Evolutionary conservation across 2,888 invertebrate genomes (phyloP), one percentile per base, ranked within the genome.

Genomic region (Megalurothrips usitatus): DNA sequence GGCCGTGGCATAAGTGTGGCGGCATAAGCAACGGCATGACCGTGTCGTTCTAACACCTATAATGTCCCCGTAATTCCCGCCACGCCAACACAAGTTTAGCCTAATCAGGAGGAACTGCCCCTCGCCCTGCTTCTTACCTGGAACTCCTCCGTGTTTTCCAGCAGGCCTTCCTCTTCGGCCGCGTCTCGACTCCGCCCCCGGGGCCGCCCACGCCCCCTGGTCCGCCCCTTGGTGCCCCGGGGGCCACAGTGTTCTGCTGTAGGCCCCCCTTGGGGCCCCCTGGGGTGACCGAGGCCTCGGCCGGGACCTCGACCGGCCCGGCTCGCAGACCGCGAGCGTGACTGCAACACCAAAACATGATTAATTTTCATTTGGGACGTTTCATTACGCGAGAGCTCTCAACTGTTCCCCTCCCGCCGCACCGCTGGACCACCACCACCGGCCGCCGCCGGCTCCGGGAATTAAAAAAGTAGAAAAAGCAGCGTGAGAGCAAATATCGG

Each of bases 151-250:
- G 68, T 8, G 68, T 75, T 75, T 75, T 75, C 68, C 11, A 75
- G 68, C 3, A 75, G 68, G 23, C 68, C 23, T 26, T 75, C 68
- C 68, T 75, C 68, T 26, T 75, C 68, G 23, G 68, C 68, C 10
- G 68, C 12, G 68, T 75, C 68, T 26, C 68, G 68, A 75, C 68
- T 75, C 68, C 68, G 68, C 68, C 68, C 68, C 68, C 68, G 68
- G 23, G 68, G 68, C 68, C 68, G 68, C 11, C 68, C 68, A 11
- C 68, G 68, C 17, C 58, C n/a, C 58, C 58, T 58, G 68, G 10
- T 26, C 68, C 68, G 68, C 68, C 23, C 68, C 68, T 26, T 75
- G 68, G 68, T 23, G 26, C 23, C 68, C 23, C 68, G 68, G n/a
- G 68, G 58, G 17, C 58, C 58, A 17, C 58, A 19, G 58, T 58